phyloP scores from a whole-genome alignment of 2,113 vertebrate genomes.

The Gasterosteus nipponicus region DNA sequence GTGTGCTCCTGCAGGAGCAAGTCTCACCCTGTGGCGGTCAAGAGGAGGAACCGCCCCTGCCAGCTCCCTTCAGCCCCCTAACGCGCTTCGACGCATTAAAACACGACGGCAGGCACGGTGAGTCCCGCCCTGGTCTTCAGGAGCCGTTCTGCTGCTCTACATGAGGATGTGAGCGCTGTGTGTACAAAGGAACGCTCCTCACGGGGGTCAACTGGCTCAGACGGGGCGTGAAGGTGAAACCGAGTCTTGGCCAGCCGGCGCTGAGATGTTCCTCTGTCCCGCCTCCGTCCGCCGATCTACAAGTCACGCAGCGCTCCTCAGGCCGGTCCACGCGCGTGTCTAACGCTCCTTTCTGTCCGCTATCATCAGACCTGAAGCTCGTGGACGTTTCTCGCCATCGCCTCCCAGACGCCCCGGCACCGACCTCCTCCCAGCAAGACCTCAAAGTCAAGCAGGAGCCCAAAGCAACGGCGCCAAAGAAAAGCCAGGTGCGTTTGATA shows the following conservation, averaged over 20 bases:
- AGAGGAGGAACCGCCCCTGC: constrained; percentile 86
- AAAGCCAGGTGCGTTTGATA: constrained; percentile 76
- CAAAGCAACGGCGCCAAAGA: constrained; percentile 88
- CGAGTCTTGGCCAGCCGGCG: no score
- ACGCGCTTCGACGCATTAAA: constrained; percentile 86
- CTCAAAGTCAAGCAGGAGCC: constrained; percentile 89
- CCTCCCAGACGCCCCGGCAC: constrained; percentile 81
- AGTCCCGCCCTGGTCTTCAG: constrained; percentile 19
- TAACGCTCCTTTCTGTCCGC: background rate
- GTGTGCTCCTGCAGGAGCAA: constrained; percentile 83
- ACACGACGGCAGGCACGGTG: constrained; percentile 83
- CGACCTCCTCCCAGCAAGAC: constrained; percentile 79
- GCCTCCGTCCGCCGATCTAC: no score
- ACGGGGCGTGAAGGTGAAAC: no score
- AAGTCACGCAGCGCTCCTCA: no score
- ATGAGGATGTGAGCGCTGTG: no score
- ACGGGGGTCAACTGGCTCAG: no score
- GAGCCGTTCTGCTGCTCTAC: no score
- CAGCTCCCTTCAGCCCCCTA: constrained; percentile 86
- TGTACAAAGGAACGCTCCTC: no score
- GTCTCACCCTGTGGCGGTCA: constrained; percentile 81
- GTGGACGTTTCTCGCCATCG: constrained; percentile 83
- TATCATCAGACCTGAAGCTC: constrained; percentile 85
- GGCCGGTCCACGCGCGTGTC: background rate
- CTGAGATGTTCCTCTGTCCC: no score